These are phyloP conservation scores for Bombus soroeensis DNA, from an alignment of 1,140 invertebrate genomes.

Conservation along the genomic window DNA sequence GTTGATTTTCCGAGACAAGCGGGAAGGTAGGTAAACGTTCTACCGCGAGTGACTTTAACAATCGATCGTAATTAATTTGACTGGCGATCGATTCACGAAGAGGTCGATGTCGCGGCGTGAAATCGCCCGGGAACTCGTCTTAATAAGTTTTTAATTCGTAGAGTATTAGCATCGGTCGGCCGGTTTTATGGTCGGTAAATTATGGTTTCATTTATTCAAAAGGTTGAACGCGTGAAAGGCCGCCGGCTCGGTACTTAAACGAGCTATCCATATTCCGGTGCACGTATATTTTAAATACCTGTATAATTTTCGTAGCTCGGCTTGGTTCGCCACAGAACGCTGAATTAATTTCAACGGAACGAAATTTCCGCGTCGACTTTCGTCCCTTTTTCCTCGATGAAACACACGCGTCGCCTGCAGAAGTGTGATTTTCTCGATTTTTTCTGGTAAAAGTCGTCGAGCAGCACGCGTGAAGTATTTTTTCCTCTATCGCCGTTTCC, in stretches of 20 bases:
- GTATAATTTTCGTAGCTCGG: constrained; percentile 32
- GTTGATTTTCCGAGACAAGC: neutral
- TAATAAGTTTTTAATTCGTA: constrained; percentile 32
- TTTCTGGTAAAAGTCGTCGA: neutral
- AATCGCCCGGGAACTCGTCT: neutral
- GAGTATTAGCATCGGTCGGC: neutral
- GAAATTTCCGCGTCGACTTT: neutral
- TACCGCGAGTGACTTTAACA: neutral
- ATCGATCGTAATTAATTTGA: neutral
- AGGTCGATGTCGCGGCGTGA: neutral
- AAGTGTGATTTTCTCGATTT: neutral
- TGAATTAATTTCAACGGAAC: constrained; percentile 28
- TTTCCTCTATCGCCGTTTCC: neutral
- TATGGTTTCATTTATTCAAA: constrained; percentile 37
- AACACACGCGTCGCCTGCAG: neutral
- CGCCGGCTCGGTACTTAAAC: constrained; percentile 9
- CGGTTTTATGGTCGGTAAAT: constrained; percentile 11
- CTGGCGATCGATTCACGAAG: neutral
- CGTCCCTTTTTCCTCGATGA: neutral
- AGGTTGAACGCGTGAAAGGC: constrained; percentile 16
- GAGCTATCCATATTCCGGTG: constrained; percentile 21
- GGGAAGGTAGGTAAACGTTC: neutral
- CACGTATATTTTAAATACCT: constrained; percentile 31
- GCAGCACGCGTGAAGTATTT: neutral
- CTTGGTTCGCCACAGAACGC: neutral